Conservation (phyloP, 2,113 vertebrate species). For the Chitala chitala region DNA sequence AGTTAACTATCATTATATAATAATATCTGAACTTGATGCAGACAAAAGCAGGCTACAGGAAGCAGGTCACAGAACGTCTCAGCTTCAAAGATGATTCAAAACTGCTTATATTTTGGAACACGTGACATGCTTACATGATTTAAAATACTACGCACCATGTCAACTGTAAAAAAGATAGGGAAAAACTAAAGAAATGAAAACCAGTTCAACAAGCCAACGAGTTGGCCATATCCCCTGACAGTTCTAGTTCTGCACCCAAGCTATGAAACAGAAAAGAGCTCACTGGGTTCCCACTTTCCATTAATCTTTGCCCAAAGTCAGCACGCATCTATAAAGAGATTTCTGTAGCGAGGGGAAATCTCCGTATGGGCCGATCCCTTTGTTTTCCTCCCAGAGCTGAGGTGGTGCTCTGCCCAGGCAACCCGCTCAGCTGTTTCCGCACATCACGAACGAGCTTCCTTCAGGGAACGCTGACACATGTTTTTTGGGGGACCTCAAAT, state of each 20-base stretch:
- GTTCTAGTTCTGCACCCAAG: not conserved
- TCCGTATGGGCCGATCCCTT: slow-evolving; percentile 29
- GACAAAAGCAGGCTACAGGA: too few species aligned
- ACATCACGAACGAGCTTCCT: slow-evolving; percentile 36
- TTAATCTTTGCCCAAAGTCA: not conserved
- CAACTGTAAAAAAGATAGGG: not conserved
- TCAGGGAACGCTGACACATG: slow-evolving; percentile 38
- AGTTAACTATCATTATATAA: too few species aligned
- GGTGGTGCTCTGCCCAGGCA: slow-evolving; percentile 5
- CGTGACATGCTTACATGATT: not conserved
- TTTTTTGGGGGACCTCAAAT: slow-evolving; percentile 38
- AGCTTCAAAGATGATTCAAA: not conserved
- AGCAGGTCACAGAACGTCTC: too few species aligned
- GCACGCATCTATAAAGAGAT: slow-evolving; percentile 17
- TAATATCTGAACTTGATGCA: too few species aligned
- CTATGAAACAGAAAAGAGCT: not conserved
- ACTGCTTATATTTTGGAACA: not conserved
- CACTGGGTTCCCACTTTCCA: not conserved
- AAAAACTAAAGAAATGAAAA: not conserved
- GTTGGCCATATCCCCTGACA: not conserved
- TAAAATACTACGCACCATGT: not conserved
- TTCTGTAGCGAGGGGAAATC: slow-evolving; percentile 23
- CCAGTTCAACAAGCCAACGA: too few species aligned
- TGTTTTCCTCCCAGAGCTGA: slow-evolving; percentile 12
- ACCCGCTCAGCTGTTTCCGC: slow-evolving; percentile 41